Evolutionary conservation across 2,797 vertebrate genomes (phyloP), one percentile per base, ranked within the genome.

Genomic region (Pseudomugil gertrudae): DNA sequence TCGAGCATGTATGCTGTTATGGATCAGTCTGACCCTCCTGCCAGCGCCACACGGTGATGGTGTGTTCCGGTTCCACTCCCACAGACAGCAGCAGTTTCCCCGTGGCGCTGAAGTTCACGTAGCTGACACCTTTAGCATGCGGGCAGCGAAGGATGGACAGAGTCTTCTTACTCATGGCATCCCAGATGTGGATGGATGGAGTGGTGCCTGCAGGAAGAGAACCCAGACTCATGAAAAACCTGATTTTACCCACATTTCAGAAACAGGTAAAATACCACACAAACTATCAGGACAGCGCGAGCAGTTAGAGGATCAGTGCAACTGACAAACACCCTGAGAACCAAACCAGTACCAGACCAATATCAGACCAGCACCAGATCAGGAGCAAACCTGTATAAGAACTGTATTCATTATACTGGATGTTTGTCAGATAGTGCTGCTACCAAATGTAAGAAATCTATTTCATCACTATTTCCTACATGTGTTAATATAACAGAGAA

Each of bases 31-130:
- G 57, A 98, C 97, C 97, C 95, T 99, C 97, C 66, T 99, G 97
- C 97, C 97, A 98, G 61, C 96, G 92, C 97, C 97, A 98, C 62
- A 98, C 94, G 0, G 94, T 96, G 90, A 98, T 96, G 59, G 96
- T 97, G 79, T 98, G 95, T 60, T 99, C 96, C 0, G 95, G 95
- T 57, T 99, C 97, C 29, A 96, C 95, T 17, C 97, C 97, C 33
- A 99, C 95, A 0, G 96, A 97, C 60, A 98, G 93, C 78, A 99
- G 94, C 32, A 98, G 94, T 64, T 97, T 98, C 19, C 97, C 97
- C 0, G 96, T 98, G 40, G 97, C 96, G 3, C 97, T 99, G 90
- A 99, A 99, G 91, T 95, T 97, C 5, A 97, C 79, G 0, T 97
- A 98, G 66, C 95, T 93, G 73, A 99, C 93, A 0, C 96, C 97